Evolutionary conservation across 2,797 vertebrate species (phyloP), one percentile per base, ranked within the genome.

Genomic region (Parambassis ranga): DNA sequence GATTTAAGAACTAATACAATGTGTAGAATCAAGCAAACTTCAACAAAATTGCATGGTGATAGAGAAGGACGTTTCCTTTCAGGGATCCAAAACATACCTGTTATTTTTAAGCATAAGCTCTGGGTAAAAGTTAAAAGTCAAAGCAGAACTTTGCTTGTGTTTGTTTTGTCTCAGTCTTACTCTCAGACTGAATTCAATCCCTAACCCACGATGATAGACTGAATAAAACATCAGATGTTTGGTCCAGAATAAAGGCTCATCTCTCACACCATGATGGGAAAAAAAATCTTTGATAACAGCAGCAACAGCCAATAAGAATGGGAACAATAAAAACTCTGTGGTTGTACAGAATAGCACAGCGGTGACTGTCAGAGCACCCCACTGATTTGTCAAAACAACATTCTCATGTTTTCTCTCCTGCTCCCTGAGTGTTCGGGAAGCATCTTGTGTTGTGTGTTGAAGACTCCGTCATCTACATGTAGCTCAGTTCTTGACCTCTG

Each of bases 301-400:
- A 60, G 46, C 37, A 68, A 53, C 64, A 65, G 42, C 65, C 67
- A 44, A 15, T 14, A 16, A n/a, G 46, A 24, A 44, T n/a, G 35
- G 35, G 38, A 73, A 75, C 58, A 65, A 71, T 52, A 52, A 52
- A 47, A 59, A 65, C 55, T 50, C 46, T 22, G 7, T 4, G 27
- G 46, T 35, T 42, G 48, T 46, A 66, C 31, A 59, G 68, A 74
- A 65, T 36, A 60, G 43, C 71, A 48, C 60, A 46, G 61, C 48
- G 3, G 61, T 6, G 14, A 38, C 52, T 57, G 64, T 78, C 65
- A 65, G 32, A 72, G 74, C 64, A 14, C 53, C 65, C 38, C 19
- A 6, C 65, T 66, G 70, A 63, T 66, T 63, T 68, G 59, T 81
- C 79, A 71, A 62, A 83, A 74, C 57, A 78, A 37, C 59, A 30